Evolutionary conservation across 2,888 invertebrate species (phyloP).

Genomic region (Tholera decimalis): DNA sequence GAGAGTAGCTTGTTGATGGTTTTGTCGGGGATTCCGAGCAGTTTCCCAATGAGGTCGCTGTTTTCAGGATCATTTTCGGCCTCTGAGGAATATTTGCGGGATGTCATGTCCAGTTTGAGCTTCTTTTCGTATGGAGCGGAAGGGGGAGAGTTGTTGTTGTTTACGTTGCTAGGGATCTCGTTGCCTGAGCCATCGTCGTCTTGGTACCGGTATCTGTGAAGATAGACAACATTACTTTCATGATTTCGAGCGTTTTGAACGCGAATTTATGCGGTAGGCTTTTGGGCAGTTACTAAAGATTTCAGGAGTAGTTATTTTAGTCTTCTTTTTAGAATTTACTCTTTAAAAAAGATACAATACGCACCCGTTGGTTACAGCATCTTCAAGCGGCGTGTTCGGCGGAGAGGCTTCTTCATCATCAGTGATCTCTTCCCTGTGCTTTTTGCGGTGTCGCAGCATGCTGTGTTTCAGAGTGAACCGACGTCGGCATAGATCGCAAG

Average conservation of each 20-base stretch:
- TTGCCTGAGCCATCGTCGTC: slow-evolving; percentile 87
- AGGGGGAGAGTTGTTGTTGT: slow-evolving; percentile 91
- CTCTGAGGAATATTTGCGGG: slow-evolving; percentile 88
- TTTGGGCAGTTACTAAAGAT: not conserved
- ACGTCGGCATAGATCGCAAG: slow-evolving; percentile 97
- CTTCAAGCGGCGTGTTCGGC: slow-evolving; percentile 85
- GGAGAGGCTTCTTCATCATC: slow-evolving; percentile 90
- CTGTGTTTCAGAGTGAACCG: slow-evolving; percentile 98
- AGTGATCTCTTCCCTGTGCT: slow-evolving; percentile 93
- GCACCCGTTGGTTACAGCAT: slow-evolving; percentile 83
- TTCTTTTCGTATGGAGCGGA: slow-evolving; percentile 91
- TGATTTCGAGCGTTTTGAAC: not conserved
- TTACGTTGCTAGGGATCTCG: slow-evolving; percentile 88
- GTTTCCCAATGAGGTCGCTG: slow-evolving; percentile 96
- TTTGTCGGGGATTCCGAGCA: slow-evolving; percentile 96
- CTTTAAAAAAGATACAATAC: slow-evolving; percentile 45
- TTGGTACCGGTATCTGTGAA: slow-evolving; percentile 83
- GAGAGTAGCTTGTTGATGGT: slow-evolving; percentile 96
- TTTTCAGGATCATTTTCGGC: slow-evolving; percentile 90
- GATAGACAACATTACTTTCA: slow-evolving; percentile 19
- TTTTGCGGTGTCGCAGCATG: slow-evolving; percentile 98
- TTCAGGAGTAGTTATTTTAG: not conserved
- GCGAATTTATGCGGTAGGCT: not conserved
- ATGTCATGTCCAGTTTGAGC: slow-evolving; percentile 86
- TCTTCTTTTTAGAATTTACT: not conserved